A percentile compares a stretch with the other conserved stretches of the same genome.
Conservation (phyloP, 2,888 invertebrate species). For the Caenorhabditis drosophilae region DNA sequence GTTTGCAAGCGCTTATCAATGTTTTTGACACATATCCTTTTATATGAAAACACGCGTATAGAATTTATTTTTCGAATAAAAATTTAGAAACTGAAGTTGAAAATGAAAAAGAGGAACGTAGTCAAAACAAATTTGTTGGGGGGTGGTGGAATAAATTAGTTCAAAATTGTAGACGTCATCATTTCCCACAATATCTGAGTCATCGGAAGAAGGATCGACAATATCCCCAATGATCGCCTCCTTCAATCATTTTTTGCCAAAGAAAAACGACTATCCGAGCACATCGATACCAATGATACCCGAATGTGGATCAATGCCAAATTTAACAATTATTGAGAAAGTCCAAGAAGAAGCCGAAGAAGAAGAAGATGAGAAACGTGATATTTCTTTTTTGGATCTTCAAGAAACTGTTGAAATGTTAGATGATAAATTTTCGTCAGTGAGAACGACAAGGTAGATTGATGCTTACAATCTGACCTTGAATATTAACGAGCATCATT, state of each 20-base stretch:
- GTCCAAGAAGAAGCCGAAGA: conserved; percentile 4
- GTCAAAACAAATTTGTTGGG: no score
- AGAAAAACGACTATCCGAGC: conserved; percentile 15
- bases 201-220: conserved; percentile 52
- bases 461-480: not conserved
- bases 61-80: no score
- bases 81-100: no score
- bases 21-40: no score
- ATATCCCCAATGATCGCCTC: conserved; percentile 42
- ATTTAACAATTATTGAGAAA: conserved; percentile 27
- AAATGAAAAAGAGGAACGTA: no score
- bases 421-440: conserved; percentile 33
- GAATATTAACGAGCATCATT: not conserved
- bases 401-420: conserved; percentile 28
- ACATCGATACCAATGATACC: conserved; percentile 32
- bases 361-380: conserved; percentile 9
- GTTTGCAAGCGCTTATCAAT: no score
- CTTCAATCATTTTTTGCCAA: conserved; percentile 30
- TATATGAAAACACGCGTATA: no score
- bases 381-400: conserved; percentile 33
- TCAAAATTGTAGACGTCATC: conserved; percentile 63
- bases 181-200: conserved; percentile 60
- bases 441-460: conserved; percentile 31
- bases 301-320: conserved; percentile 47
- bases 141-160: no score